A percentile compares a stretch with the other conserved stretches of the same genome.
Conservation (phyloP, 2,888 invertebrate species). For the Reticulitermes lucifugus region DNA sequence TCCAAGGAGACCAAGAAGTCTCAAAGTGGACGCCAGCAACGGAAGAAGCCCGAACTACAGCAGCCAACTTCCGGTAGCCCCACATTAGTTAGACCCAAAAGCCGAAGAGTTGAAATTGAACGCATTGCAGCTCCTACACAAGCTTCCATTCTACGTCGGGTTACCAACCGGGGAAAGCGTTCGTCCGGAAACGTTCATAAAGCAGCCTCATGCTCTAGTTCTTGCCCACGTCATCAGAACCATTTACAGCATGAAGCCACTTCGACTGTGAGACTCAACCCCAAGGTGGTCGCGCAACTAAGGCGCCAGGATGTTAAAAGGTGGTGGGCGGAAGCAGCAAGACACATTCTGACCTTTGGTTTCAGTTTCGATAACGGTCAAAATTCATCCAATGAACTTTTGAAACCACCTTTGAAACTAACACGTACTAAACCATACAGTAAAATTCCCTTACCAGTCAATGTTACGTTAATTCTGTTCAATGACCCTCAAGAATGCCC, state of each 20-base stretch:
- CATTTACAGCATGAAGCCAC: neutral
- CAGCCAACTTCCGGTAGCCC: conserved; percentile 42
- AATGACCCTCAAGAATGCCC: neutral
- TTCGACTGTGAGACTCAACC: neutral
- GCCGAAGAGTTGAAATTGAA: conserved; percentile 63
- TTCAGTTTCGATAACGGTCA: neutral
- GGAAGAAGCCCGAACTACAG: conserved; percentile 29
- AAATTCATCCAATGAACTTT: neutral
- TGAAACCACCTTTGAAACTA: neutral
- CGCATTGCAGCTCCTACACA: conserved; percentile 76
- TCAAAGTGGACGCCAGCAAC: conserved; percentile 32
- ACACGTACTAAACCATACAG: neutral
- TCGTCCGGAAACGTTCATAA: neutral
- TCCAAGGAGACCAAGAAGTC: conserved; percentile 60
- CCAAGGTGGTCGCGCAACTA: conserved; percentile 22
- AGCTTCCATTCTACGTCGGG: conserved; percentile 69
- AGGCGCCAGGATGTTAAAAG: conserved; percentile 48
- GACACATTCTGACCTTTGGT: conserved; percentile 27
- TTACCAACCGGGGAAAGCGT: neutral
- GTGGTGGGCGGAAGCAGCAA: conserved; percentile 52
- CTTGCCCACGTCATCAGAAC: neutral
- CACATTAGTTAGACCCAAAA: neutral
- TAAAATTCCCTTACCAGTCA: conserved; percentile 29
- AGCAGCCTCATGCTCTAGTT: neutral
- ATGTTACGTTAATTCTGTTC: conserved; percentile 25